Evolutionary conservation across 2,888 invertebrate species (phyloP).

Genomic region (Ormyrus labotus): DNA sequence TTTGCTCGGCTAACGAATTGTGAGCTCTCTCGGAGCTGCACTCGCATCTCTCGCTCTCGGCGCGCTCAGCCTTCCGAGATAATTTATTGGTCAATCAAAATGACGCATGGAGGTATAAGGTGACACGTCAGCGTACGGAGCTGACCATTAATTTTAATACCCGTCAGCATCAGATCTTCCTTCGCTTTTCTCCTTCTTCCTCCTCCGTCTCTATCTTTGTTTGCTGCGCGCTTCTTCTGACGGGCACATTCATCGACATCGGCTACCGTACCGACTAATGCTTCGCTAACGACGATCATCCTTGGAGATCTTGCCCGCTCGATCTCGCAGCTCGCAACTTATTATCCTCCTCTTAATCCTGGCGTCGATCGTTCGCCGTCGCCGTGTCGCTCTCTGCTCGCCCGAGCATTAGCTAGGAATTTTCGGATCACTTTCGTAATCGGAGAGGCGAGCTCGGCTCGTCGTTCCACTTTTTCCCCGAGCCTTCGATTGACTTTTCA

Average conservation of each 20-base stretch:
- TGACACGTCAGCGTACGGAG: slow-evolving; percentile 74
- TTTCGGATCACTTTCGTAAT: slow-evolving; percentile 23
- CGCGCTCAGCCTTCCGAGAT: slow-evolving; percentile 60
- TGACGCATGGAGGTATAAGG: slow-evolving; percentile 75
- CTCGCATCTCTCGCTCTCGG: slow-evolving; percentile 45
- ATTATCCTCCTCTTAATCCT: slow-evolving; percentile 63
- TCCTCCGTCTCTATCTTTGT: background rate
- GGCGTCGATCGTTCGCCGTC: slow-evolving; percentile 21
- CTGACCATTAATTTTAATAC: slow-evolving; percentile 74
- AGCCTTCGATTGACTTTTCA: background rate
- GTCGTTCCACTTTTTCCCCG: slow-evolving; percentile 3
- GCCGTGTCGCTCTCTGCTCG: background rate
- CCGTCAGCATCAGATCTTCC: slow-evolving; percentile 69
- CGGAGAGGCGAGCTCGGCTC: background rate
- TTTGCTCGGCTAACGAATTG: slow-evolving; percentile 27
- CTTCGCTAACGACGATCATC: slow-evolving; percentile 65
- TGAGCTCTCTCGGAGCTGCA: slow-evolving; percentile 53
- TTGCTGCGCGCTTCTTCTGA: slow-evolving; percentile 24
- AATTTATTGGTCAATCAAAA: slow-evolving; percentile 75
- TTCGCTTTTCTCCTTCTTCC: slow-evolving; percentile 57
- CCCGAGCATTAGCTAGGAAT: slow-evolving; percentile 15
- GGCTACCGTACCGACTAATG: slow-evolving; percentile 61
- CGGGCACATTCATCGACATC: slow-evolving; percentile 59
- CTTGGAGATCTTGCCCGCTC: slow-evolving; percentile 63
- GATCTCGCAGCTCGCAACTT: slow-evolving; percentile 61